Base-by-base conservation (phyloP, 1,140 invertebrate genomes). In the Megalonaias nervosa region DNA sequence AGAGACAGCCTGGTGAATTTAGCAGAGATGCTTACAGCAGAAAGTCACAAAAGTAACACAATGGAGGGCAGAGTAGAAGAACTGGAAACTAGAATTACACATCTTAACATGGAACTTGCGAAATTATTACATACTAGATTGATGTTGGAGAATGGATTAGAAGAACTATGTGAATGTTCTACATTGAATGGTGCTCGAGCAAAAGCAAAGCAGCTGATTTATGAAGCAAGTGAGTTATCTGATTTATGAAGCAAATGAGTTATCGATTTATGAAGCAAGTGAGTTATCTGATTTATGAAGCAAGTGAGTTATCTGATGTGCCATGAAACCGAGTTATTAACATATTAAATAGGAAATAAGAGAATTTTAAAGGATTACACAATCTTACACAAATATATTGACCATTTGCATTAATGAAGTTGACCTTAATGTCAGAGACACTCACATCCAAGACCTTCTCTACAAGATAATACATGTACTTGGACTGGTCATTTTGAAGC, bases 71-170 rank as follows among this genome's bases (percentile, higher is more conserved):
- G 87, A 60, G 69, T 90, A 61, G 88, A 89, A 67, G 88, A 90
- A 61, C 66, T 90, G 26, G 88, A 90, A 71, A 89, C 88, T 26
- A 77, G 88, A 73, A 81, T 88, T 19, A 89, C 89, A 61, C 81
- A 85, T 66, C 61, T 88, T 68, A 88, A 79, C 65, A 81, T 77
- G 71, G 87, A 90, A 74, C 70, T 89, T 21, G 86, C 85, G 2
- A 88, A 87, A 74, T 72, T 89, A 72, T 56, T 88, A 60, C 75
- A 81, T 65, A 68, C 83, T 61, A 84, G 85, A 61, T 65, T 86
- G 26, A 84, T 79, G 58, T 65, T 87, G 56, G 86, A 89, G 76
- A 79, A 83, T 76, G 87, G 83, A 48, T 73, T 89, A 38, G 79
- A 85, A 19, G 82, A 85, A 48, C 80, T 89, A 58, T 68, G 71